A percentile compares a stretch with the other conserved stretches of the same genome.
Evolutionary conservation across 2,797 vertebrate species (phyloP).

Genomic region (Siniperca undulata): DNA sequence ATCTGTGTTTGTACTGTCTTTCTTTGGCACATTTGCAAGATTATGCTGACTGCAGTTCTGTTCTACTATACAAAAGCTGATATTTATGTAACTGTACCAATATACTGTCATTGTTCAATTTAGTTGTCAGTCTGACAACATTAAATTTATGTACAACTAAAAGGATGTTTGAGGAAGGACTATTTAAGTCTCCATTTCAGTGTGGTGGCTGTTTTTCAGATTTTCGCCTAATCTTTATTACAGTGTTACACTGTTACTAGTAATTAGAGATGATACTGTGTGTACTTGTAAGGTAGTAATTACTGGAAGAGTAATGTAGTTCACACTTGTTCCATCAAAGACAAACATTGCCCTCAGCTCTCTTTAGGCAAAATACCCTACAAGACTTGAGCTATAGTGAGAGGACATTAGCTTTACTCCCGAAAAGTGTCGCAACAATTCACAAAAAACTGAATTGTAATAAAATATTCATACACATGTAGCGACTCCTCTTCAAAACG

Average conservation of each 20-base stretch:
- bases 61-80: not conserved
- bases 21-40: slow-evolving; percentile 17
- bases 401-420: slow-evolving; percentile 2
- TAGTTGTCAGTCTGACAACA: slow-evolving; percentile 7
- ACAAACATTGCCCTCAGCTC: slow-evolving; percentile 26
- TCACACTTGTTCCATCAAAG: slow-evolving; percentile 24
- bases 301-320: slow-evolving; percentile 14
- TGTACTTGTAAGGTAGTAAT: slow-evolving; percentile 15
- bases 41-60: not conserved
- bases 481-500: slow-evolving; percentile 22
- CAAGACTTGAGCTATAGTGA: not conserved
- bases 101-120: slow-evolving; percentile 1
- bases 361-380: slow-evolving; percentile 16
- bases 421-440: slow-evolving; percentile 16
- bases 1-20: slow-evolving; percentile 1
- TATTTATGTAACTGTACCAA: not conserved
- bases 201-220: slow-evolving; percentile 3
- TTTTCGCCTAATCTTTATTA: slow-evolving; percentile 23
- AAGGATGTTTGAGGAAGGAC: slow-evolving; percentile 3
- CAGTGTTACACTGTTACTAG: slow-evolving; percentile 22
- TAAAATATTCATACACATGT: slow-evolving; percentile 24
- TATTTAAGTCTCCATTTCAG: slow-evolving; percentile 22
- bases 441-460: slow-evolving; percentile 6
- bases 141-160: slow-evolving; percentile 27
- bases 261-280: slow-evolving; percentile 27